Evolutionary conservation across 1,140 invertebrate species (phyloP).

Genomic region (Cephus cinctus): DNA sequence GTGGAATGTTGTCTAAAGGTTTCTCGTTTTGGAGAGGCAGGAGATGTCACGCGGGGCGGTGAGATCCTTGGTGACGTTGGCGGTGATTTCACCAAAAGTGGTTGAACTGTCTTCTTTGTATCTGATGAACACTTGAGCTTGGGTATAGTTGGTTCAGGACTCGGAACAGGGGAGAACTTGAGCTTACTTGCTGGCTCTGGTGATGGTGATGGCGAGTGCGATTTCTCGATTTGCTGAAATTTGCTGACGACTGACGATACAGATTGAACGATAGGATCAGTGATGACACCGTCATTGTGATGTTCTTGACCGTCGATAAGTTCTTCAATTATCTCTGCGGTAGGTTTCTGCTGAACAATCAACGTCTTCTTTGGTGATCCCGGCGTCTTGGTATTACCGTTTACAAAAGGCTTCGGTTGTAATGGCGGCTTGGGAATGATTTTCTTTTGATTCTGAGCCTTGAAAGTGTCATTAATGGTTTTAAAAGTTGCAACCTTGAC

Average conservation of each 20-base stretch:
- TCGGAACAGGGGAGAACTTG: slow-evolving; percentile 43
- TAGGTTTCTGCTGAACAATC: slow-evolving; percentile 30
- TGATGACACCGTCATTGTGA: slow-evolving; percentile 43
- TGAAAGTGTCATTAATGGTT: slow-evolving; percentile 65
- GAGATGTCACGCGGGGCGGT: slow-evolving; percentile 20
- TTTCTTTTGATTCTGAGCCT: slow-evolving; percentile 54
- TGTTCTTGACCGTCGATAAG: slow-evolving; percentile 23
- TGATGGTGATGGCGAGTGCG: slow-evolving; percentile 37
- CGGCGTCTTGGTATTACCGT: slow-evolving; percentile 25
- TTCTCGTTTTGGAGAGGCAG: slow-evolving; percentile 38
- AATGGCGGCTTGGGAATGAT: slow-evolving; percentile 50
- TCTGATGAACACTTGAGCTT: not conserved
- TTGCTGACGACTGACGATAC: slow-evolving; percentile 51
- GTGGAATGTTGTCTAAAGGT: slow-evolving; percentile 18
- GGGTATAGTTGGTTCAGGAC: slow-evolving; percentile 37
- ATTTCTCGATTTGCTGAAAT: slow-evolving; percentile 49
- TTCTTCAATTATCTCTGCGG: slow-evolving; percentile 35
- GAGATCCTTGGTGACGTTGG: slow-evolving; percentile 30
- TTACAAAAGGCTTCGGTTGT: slow-evolving; percentile 45
- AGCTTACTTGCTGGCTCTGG: slow-evolving; percentile 42
- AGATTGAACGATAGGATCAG: slow-evolving; percentile 44
- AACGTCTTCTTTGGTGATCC: slow-evolving; percentile 38
- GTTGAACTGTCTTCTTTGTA: not conserved
- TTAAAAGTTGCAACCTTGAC: slow-evolving; percentile 67
- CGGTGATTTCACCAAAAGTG: slow-evolving; percentile 32